Evolutionary conservation across 2,888 invertebrate species (phyloP), one percentile per base, ranked within the genome.

Genomic region (Cremastinae sp.): DNA sequence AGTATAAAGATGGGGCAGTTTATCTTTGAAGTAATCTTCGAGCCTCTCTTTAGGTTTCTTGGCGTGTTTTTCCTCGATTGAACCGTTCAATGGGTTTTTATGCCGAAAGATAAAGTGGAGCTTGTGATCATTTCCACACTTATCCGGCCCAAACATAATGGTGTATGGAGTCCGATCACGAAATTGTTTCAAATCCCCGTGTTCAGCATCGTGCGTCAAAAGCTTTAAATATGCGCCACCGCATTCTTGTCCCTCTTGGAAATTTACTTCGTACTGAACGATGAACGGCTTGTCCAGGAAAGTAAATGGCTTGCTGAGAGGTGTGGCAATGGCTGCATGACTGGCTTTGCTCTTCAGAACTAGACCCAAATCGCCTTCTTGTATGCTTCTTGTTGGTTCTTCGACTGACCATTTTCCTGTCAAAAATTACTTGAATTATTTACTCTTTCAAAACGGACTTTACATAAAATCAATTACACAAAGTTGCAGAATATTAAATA

Each of bases 131-230:
- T 96, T 96, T 79, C 99, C 99, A 90, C 99, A 99, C 90, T 98
- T 99, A 92, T 99, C 99, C 7, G 99, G 99, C 0, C 99, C 99
- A 91, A 99, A 99, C 99, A 99, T 99, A 85, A 99, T 97, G 1
- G 98, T 96, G 91, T 99, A 99, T 0, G 98, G 95, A 0, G 98
- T 98, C 91, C 97, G 98, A 91, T 99, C 99, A 89, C 96, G 93
- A 91, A 99, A 98, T 86, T 94, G 92, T 80, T 93, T 94, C 65
- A 98, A 91, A 86, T 97, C 94, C 86, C 93, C 92, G 37, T 93
- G 90, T 55, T 93, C 92, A 51, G 93, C 91, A 69, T 94, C 94
- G 22, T 94, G 92, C 9, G 96, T 95, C 14, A 99, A 91, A 53
- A 99, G 92, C 90, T 99, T 99, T 58, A 99, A 91, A 90, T 99